phyloP scores from a whole-genome alignment of 2,113 vertebrate genomes.

The Amphiprion ocellaris region DNA sequence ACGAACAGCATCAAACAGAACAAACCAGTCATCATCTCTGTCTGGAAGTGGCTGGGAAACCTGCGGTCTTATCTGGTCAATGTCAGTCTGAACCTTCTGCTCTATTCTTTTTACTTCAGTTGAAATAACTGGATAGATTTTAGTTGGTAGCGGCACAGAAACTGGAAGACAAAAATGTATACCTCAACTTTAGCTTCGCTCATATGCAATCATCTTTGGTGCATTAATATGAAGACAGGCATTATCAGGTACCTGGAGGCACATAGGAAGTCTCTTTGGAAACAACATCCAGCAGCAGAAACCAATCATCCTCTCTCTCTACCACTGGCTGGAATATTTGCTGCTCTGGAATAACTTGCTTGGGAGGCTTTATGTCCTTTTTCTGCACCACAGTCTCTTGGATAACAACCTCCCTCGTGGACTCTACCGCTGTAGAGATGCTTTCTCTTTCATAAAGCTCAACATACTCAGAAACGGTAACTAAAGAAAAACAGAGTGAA shows the following conservation, averaged over 20 bases:
- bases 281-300: conserved; percentile 61
- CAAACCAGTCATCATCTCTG: conserved; percentile 72
- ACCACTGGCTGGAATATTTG: conserved; percentile 34
- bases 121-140: conserved; percentile 34
- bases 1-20: conserved; percentile 39
- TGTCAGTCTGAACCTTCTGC: conserved; percentile 12
- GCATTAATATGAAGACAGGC: neutral
- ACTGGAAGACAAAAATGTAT: conserved; percentile 46
- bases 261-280: conserved; percentile 54
- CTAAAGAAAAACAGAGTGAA: conserved; percentile 44
- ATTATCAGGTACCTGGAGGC: conserved; percentile 62
- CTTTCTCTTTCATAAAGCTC: conserved; percentile 30
- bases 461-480: conserved; percentile 7
- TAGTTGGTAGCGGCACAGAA: neutral
- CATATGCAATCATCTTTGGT: neutral
- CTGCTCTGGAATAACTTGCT: conserved; percentile 28
- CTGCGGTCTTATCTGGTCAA: conserved; percentile 42
- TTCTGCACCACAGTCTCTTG: conserved; percentile 30
- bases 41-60: conserved; percentile 30
- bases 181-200: neutral
- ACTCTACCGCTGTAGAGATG: conserved; percentile 15
- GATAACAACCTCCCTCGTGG: conserved; percentile 27
- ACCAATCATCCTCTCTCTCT: conserved; percentile 75
- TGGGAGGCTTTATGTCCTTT: conserved; percentile 21
- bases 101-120: conserved; percentile 39